phyloP scores from a whole-genome alignment of 92 coral and sea anemone genomes.

The Isaurus tuberculatus region DNA sequence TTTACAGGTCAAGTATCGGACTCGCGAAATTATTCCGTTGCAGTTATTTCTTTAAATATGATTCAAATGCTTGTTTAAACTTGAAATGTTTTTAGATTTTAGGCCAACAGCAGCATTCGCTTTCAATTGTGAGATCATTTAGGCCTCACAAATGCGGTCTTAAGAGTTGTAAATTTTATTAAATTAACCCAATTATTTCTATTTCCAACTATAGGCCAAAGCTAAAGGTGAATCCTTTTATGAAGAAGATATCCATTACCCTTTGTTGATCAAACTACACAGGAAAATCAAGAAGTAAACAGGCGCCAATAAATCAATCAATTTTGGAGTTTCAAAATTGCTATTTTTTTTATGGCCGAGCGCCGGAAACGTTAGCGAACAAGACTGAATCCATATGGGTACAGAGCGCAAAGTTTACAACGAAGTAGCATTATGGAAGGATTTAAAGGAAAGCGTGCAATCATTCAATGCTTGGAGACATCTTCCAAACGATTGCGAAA shows the following conservation, averaged over 20 bases:
- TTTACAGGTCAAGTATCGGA: too few relatives aligned
- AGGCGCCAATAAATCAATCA: neutral
- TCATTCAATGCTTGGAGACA: neutral
- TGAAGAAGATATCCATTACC: constrained; percentile 40
- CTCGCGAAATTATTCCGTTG: too few relatives aligned
- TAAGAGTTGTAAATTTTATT: too few relatives aligned
- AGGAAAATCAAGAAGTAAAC: neutral
- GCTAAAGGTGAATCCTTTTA: constrained; percentile 38
- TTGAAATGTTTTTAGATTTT: too few relatives aligned
- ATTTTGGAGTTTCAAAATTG: neutral
- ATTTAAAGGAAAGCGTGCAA: neutral
- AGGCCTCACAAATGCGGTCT: too few relatives aligned
- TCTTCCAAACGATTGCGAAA: neutral
- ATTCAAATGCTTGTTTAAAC: too few relatives aligned
- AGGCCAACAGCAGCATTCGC: too few relatives aligned
- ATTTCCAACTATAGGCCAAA: constrained; percentile 18
- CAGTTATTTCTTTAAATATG: too few relatives aligned
- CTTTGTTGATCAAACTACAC: constrained; percentile 22
- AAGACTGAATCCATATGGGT: neutral
- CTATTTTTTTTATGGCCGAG: neutral
- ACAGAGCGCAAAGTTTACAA: neutral
- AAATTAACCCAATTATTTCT: neutral
- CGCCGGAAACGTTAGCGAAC: neutral
- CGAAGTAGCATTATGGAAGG: neutral
- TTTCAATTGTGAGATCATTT: too few relatives aligned